Evolutionary conservation across 92 coral and sea anemone species (phyloP).

Genomic region (Desmophyllum pertusum): DNA sequence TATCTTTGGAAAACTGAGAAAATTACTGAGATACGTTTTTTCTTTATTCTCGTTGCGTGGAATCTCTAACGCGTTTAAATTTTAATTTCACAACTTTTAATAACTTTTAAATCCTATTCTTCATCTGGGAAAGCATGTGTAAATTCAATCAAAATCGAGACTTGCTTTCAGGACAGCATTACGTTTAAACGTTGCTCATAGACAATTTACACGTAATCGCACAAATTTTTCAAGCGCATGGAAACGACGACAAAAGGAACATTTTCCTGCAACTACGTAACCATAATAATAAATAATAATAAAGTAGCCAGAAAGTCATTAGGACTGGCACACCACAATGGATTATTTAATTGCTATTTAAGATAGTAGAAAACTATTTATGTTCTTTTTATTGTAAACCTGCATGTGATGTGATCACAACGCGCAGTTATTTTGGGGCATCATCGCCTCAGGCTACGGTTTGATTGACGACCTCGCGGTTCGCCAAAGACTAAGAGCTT

Average conservation of each 20-base stretch:
- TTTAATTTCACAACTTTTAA: background rate
- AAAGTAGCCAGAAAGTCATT: constrained; percentile 29
- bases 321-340: constrained; percentile 35
- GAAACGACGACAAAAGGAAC: constrained; percentile 28
- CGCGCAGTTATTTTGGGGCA: constrained; percentile 3
- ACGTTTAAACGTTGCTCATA: background rate
- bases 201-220: background rate
- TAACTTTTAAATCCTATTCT: background rate
- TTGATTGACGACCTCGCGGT: constrained; percentile 35
- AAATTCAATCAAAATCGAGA: background rate
- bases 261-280: constrained; percentile 19
- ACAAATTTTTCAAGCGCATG: constrained; percentile 30
- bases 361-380: constrained; percentile 46
- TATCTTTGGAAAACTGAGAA: background rate
- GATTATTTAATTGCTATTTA: constrained; percentile 52
- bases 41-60: background rate
- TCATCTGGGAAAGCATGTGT: background rate
- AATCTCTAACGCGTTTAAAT: background rate
- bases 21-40: background rate
- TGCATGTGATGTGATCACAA: constrained; percentile 48
- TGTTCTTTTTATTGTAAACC: constrained; percentile 26
- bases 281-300: background rate
- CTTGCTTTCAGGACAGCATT: background rate
- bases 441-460: constrained; percentile 35
- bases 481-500: constrained; percentile 36